A percentile compares a stretch with the other conserved stretches of the same genome.
These are phyloP conservation scores for Melanerpes formicivorus DNA, from an alignment of 2,113 vertebrate species.

Conservation along the genomic window DNA sequence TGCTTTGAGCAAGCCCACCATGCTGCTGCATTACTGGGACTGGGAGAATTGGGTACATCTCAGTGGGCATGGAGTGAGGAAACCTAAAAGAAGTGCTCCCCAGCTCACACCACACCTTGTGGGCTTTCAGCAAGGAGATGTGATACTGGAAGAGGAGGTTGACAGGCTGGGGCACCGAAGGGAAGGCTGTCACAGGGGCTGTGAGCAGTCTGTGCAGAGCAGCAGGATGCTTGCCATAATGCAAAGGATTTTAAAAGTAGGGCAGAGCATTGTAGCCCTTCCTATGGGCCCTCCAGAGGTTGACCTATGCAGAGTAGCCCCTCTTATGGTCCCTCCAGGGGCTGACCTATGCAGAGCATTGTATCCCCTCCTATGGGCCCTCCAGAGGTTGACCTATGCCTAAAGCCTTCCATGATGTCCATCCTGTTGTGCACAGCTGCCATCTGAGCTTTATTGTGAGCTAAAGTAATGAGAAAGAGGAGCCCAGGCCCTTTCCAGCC, in stretches of 20 bases:
- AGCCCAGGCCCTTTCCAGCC: neutral
- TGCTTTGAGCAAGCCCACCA: accelerated
- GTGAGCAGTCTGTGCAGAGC: neutral
- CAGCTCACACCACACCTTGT: neutral
- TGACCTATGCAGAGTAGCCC: no score
- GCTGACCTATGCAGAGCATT: no score
- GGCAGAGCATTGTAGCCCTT: neutral
- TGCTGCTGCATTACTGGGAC: accelerated
- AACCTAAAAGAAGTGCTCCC: neutral
- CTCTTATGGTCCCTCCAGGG: no score
- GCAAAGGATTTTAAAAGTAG: neutral
- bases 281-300: no score
- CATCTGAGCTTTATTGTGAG: neutral
- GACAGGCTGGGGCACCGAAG: neutral
- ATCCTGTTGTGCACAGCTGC: neutral
- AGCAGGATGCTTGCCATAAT: neutral
- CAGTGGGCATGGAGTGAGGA: neutral
- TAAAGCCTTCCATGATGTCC: neutral
- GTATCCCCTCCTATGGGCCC: neutral
- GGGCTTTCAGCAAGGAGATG: neutral
- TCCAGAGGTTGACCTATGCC: neutral
- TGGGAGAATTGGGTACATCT: accelerated
- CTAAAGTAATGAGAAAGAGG: neutral
- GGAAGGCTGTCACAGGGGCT: neutral
- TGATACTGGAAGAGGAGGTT: accelerated